Base-by-base conservation (phyloP, 1,140 invertebrate species). In the Marisa cornuarietis region DNA sequence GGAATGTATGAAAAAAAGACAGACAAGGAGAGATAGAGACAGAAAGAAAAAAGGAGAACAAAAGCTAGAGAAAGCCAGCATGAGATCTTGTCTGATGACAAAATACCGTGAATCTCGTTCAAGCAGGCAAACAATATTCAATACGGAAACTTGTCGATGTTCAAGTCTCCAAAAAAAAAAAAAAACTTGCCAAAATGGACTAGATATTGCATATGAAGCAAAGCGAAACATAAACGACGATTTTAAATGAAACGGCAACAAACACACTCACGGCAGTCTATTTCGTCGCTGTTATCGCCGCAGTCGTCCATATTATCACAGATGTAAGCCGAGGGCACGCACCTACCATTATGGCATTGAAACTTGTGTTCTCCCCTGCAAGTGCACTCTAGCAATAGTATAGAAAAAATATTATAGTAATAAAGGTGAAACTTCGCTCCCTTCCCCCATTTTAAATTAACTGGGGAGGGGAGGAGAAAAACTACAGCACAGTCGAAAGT, bases 301-400 rank as follows among this genome's bases (percentile, higher is more conserved):
- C 95, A 96, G 85, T 96, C 95, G 51, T 90, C 85, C 0, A 94
- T 93, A 63, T 92, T 93, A 87, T 96, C 95, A 81, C 95, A 96
- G 13, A 95, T 90, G 85, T 94, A 95, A 0, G 90, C 88, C 0
- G 92, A 88, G 0, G 93, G 92, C 58, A 95, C 93, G 85, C 95
- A 96, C 63, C 93, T 91, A 66, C 93, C 92, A 72, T 91, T 93
- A 6, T 87, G 91, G 81, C 95, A 96, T 71, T 94, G 92, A 93
- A 94, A 95, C 62, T 94, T 91, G 22, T 80, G 77, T 1, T 72
- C 72, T 5, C 82, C 82, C 20, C 18, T 22, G 58, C 78, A 79
- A 5, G 49, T 52, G 14, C 22, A 24, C 14, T 69, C 71, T 72
- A 49, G 31, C 18, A 61, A 42, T 65, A 9, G 10, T 24, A 22